These are phyloP conservation scores for Chrysoperla carnea DNA, from an alignment of 1,140 invertebrate genomes.

Conservation along the genomic window DNA sequence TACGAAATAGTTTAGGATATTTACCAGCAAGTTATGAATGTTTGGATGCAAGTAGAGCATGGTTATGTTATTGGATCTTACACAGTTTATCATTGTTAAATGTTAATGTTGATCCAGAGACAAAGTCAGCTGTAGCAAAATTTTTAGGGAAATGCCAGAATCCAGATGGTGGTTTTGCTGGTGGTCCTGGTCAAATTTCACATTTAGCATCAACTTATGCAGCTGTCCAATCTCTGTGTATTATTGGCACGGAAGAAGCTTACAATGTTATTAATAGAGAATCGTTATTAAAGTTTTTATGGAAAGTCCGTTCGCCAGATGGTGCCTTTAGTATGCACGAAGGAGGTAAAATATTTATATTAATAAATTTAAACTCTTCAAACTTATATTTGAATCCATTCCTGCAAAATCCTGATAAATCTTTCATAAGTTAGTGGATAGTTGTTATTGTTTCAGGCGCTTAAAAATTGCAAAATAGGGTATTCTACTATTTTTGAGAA, in stretches of 20 bases:
- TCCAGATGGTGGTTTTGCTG: slow-evolving; percentile 77
- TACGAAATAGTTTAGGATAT: slow-evolving; percentile 47
- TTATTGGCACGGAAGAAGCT: slow-evolving; percentile 74
- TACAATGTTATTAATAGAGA: slow-evolving; percentile 68
- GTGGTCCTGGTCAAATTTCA: slow-evolving; percentile 77
- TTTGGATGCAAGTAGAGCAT: slow-evolving; percentile 85
- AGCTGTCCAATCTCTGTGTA: slow-evolving; percentile 80
- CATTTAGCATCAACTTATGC: slow-evolving; percentile 96
- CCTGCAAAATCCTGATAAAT: no score
- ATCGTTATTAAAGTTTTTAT: slow-evolving; percentile 58
- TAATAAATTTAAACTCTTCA: no score
- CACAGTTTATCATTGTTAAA: slow-evolving; percentile 75
- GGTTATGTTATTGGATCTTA: slow-evolving; percentile 91
- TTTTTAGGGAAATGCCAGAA: slow-evolving; percentile 61
- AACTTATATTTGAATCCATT: no score
- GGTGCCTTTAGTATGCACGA: slow-evolving; percentile 83
- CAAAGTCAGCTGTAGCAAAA: slow-evolving; percentile 40
- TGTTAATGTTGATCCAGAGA: slow-evolving; percentile 43
- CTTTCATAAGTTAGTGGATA: no score
- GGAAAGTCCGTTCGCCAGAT: slow-evolving; percentile 56
- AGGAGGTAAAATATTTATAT: slow-evolving; percentile 33
- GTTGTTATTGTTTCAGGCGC: no score
- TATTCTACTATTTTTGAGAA: no score
- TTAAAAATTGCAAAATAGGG: no score
- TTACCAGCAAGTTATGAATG: slow-evolving; percentile 55